phyloP scores from a whole-genome alignment of 2,888 invertebrate species.

The Eupithecia tripunctaria region DNA sequence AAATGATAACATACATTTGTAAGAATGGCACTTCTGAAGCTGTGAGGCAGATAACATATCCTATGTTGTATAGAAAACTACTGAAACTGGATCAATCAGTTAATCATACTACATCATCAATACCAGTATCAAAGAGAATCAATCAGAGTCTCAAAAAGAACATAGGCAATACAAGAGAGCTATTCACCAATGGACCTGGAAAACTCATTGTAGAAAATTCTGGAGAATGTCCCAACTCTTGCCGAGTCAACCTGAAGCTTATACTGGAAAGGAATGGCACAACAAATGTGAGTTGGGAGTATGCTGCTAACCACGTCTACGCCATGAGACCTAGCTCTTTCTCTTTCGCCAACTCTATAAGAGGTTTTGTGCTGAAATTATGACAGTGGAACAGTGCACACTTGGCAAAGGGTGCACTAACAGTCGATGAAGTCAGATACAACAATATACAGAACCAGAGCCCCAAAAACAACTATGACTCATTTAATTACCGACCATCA shows the following conservation, averaged over 20 bases:
- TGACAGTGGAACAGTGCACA: slow-evolving; percentile 90
- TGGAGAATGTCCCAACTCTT: slow-evolving; percentile 88
- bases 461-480: slow-evolving; percentile 74
- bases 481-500: slow-evolving; percentile 69
- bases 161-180: slow-evolving; percentile 83
- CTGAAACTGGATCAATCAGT: slow-evolving; percentile 63
- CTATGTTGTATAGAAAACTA: slow-evolving; percentile 65
- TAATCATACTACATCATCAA: slow-evolving; percentile 56
- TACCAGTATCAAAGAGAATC: slow-evolving; percentile 75
- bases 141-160: slow-evolving; percentile 84
- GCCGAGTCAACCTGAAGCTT: slow-evolving; percentile 86
- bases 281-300: slow-evolving; percentile 85
- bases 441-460: slow-evolving; percentile 78
- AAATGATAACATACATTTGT: slow-evolving; percentile 84
- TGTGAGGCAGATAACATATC: slow-evolving; percentile 71
- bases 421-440: slow-evolving; percentile 73
- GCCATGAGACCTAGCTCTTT: slow-evolving; percentile 90
- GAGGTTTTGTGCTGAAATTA: slow-evolving; percentile 92
- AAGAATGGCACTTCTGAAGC: slow-evolving; percentile 85
- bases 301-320: slow-evolving; percentile 86
- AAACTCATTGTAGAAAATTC: slow-evolving; percentile 88
- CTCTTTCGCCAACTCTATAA: slow-evolving; percentile 85
- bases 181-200: slow-evolving; percentile 85
- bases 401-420: slow-evolving; percentile 78
- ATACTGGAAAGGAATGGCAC: slow-evolving; percentile 83